Evolutionary conservation across 2,797 vertebrate species (phyloP).

Genomic region (Clarias platycephalus): DNA sequence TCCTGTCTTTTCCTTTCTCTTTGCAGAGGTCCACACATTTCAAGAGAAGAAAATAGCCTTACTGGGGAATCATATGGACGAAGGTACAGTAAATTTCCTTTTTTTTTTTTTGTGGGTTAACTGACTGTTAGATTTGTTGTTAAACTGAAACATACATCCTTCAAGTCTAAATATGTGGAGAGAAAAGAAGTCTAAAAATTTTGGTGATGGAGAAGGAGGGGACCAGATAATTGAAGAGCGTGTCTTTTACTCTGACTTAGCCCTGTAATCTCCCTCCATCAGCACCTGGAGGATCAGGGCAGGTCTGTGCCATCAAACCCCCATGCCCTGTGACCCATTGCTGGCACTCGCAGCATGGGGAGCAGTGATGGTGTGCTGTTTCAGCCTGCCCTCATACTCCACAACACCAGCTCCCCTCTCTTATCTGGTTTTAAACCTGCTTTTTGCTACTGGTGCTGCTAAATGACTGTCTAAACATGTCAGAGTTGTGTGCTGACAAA

Average conservation of each 20-base stretch:
- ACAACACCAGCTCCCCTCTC: background rate
- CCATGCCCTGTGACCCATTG: slow-evolving; percentile 3
- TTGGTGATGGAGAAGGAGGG: background rate
- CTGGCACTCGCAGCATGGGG: background rate
- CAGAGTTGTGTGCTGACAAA: background rate
- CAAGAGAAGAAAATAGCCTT: slow-evolving; percentile 78
- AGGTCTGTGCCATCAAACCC: slow-evolving; percentile 14
- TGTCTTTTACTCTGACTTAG: slow-evolving; percentile 1
- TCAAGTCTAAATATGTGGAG: background rate
- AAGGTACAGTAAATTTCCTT: slow-evolving; percentile 68
- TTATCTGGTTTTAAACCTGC: slow-evolving; percentile 30
- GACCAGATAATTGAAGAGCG: background rate
- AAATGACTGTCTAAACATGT: slow-evolving; percentile 33
- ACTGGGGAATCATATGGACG: slow-evolving; percentile 86
- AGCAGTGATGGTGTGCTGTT: slow-evolving; percentile 21
- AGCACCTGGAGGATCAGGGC: slow-evolving; percentile 21
- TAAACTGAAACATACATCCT: no score
- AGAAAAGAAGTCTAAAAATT: background rate
- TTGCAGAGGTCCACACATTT: slow-evolving; percentile 78
- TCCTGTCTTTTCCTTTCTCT: slow-evolving; percentile 18
- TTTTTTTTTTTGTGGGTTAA: background rate
- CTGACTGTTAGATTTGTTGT: background rate
- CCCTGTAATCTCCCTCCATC: background rate
- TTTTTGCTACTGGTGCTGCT: slow-evolving; percentile 27
- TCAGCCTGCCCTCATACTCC: slow-evolving; percentile 9